Conservation (phyloP, 2,113 vertebrate genomes). For the Peromyscus leucopus region DNA sequence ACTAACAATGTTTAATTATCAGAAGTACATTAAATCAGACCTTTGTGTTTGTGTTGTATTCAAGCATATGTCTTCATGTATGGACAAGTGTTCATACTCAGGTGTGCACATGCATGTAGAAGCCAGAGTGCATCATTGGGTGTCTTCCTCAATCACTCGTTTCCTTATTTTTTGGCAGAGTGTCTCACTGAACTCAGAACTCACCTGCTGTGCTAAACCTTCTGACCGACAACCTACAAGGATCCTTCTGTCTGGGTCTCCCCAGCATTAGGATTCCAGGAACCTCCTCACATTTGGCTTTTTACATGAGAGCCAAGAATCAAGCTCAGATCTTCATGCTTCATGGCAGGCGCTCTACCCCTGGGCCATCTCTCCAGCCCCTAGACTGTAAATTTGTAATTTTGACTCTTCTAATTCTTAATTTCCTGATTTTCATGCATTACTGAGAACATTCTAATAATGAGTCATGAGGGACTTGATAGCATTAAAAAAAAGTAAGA, state of each 20-base stretch:
- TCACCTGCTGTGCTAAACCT: too few species aligned
- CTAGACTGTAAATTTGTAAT: background rate
- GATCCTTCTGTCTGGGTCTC: background rate
- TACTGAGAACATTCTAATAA: constrained; percentile 18
- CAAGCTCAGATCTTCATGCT: too few species aligned
- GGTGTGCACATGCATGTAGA: background rate
- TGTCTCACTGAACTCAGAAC: too few species aligned
- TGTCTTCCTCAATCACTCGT: background rate
- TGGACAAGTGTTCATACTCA: background rate
- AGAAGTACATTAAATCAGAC: background rate
- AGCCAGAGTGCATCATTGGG: too few species aligned
- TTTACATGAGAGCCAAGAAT: background rate
- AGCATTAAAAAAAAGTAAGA: background rate
- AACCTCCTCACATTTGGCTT: too few species aligned
- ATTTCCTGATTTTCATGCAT: background rate
- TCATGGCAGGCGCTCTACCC: too few species aligned
- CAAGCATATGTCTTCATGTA: background rate
- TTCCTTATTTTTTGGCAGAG: background rate
- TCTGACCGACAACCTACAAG: too few species aligned
- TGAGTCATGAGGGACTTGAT: background rate
- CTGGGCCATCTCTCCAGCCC: too few species aligned
- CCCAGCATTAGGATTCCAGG: background rate
- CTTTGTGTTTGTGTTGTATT: background rate
- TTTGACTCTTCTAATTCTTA: background rate
- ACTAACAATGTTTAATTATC: background rate